Percentiles rank a stretch among this genome's conserved stretches.
phyloP scores from a whole-genome alignment of 1,140 invertebrate genomes.

The Heterodera schachtii region DNA sequence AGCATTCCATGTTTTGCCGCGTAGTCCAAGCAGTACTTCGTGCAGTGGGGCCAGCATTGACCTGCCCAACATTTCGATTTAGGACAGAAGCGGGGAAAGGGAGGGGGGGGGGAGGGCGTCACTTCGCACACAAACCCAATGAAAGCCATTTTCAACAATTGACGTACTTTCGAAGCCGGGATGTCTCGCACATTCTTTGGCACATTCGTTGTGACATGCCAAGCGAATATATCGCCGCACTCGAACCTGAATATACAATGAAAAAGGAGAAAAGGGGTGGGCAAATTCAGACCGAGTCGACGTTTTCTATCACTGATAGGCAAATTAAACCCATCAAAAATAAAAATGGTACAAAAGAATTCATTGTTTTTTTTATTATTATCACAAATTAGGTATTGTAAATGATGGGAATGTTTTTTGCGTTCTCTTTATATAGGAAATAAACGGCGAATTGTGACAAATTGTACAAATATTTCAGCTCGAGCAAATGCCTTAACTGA shows the following conservation, averaged over 20 bases:
- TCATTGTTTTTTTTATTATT: too few species aligned
- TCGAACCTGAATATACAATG: not conserved
- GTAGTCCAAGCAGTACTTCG: not conserved
- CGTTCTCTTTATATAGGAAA: too few species aligned
- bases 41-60: not conserved
- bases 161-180: not conserved
- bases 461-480: too few species aligned
- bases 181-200: not conserved
- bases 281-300: not conserved
- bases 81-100: not conserved
- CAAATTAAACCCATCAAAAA: not conserved
- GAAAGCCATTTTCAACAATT: not conserved
- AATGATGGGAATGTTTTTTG: too few species aligned
- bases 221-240: not conserved
- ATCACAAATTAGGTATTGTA: too few species aligned
- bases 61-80: not conserved
- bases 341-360: not conserved
- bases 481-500: too few species aligned
- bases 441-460: too few species aligned
- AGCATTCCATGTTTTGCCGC: not conserved
- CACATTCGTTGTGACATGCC: not conserved
- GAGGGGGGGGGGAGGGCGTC: too few species aligned
- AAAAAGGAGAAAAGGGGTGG: not conserved
- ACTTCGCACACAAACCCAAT: not conserved
- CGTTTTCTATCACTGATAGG: not conserved